Base-by-base conservation (phyloP, 2,888 invertebrate genomes). In the Parnassius smintheus region DNA sequence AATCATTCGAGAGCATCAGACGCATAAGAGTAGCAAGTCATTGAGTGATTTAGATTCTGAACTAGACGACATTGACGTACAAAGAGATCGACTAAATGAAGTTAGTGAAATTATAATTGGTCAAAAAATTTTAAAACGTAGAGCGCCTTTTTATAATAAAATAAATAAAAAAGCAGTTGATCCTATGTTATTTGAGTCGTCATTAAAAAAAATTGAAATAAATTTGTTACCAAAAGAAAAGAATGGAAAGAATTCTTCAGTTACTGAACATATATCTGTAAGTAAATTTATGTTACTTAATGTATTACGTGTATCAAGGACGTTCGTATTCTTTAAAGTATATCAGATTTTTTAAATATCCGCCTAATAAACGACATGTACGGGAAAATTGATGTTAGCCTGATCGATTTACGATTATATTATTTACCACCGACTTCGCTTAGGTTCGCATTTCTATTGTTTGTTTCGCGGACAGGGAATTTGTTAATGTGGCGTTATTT, bases 31-130 rank as follows among this genome's bases (percentile, higher is more conserved):
- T 62, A 72, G 75, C 59, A 59, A 56, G 48, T n/a, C 11, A 3
- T 48, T 13, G 13, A 13, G 13, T 48, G 12, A 13, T 48, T 2
- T n/a, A 13, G 67, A 76, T 65, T 81, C 81, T n/a, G 77, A 80
- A 62, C 58, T 78, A 52, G 71, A 72, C 22, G 76, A 76, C 12
- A 45, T 73, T 51, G 77, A 77, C 55, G 48, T 60, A n/a, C 65
- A 65, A 61, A 71, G 69, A 65, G 57, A 41, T 51, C 62, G 65
- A 64, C 22, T 49, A 4, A 61, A 68, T 11, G 64, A 71, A 64
- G 52, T 64, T 11, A 61, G 54, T 55, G 77, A 83, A 48, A 75
- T 85, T 50, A 80, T 87, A 61, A 75, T 82, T 54, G 85, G 86
- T 1, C 67, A 77, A 63, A 78, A 81, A 65, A 76, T 86, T 59